These are phyloP conservation scores for Bubo scandiacus DNA, from an alignment of 2,113 vertebrate species.

Conservation along the genomic window DNA sequence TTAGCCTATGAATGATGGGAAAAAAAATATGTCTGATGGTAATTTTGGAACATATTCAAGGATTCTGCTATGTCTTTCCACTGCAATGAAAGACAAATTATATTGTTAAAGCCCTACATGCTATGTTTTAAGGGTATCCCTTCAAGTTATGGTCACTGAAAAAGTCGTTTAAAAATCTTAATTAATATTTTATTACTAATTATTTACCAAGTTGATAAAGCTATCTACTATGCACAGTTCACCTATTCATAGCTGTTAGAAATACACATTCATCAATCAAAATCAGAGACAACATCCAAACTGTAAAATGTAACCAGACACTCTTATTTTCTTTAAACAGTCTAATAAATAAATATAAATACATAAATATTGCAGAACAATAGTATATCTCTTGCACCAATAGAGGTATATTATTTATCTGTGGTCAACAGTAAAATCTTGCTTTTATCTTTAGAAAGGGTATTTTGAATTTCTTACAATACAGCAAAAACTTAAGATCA, in stretches of 20 bases:
- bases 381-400: neutral
- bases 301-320: neutral
- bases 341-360: constrained; percentile 46
- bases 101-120: neutral
- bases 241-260: neutral
- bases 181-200: neutral
- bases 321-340: neutral
- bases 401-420: neutral
- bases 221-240: neutral
- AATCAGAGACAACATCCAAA: constrained; percentile 3
- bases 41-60: neutral
- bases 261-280: neutral
- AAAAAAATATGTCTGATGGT: neutral
- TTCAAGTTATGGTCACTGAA: neutral
- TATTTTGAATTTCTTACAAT: neutral
- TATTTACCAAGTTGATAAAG: neutral
- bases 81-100: neutral
- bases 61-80: neutral
- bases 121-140: neutral
- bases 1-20: neutral
- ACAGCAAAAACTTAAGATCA: neutral
- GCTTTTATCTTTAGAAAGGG: neutral
- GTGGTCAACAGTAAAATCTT: neutral
- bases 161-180: neutral
- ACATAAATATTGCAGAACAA: constrained; percentile 26